Percentiles rank a stretch among this genome's conserved stretches.
phyloP scores from a whole-genome alignment of 2,888 invertebrate species.

The Ectemnius cavifrons region DNA sequence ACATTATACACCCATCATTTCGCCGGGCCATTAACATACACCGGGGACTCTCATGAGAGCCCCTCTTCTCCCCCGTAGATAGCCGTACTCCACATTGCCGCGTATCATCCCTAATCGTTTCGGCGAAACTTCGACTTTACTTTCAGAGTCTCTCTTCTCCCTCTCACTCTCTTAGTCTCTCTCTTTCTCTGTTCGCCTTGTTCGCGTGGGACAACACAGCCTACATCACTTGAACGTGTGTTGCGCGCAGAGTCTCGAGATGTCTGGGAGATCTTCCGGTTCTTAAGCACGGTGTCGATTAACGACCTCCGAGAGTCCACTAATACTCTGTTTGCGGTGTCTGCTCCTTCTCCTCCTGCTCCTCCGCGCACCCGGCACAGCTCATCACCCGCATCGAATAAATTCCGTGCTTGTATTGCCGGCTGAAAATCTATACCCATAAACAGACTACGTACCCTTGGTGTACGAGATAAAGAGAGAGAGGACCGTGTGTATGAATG shows the following conservation, averaged over 20 bases:
- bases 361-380: background rate
- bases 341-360: background rate
- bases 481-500: background rate
- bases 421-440: too few species aligned
- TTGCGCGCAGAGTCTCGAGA: background rate
- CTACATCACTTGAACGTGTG: background rate
- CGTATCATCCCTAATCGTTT: slow-evolving; percentile 24
- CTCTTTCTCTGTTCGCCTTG: too few species aligned
- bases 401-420: background rate
- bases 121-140: slow-evolving; percentile 13
- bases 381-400: slow-evolving; percentile 15
- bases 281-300: too few species aligned
- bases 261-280: slow-evolving; percentile 6
- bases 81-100: slow-evolving; percentile 11
- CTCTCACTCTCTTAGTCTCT: too few species aligned
- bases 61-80: slow-evolving; percentile 31
- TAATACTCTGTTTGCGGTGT: too few species aligned
- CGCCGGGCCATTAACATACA: slow-evolving; percentile 66
- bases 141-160: background rate
- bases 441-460: background rate
- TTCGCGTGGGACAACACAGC: too few species aligned
- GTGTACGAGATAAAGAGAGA: background rate
- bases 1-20: slow-evolving; percentile 68
- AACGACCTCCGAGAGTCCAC: too few species aligned
- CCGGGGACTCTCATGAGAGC: slow-evolving; percentile 25